Evolutionary conservation across 2,113 vertebrate species (phyloP).

Genomic region (Antechinus flavipes): DNA sequence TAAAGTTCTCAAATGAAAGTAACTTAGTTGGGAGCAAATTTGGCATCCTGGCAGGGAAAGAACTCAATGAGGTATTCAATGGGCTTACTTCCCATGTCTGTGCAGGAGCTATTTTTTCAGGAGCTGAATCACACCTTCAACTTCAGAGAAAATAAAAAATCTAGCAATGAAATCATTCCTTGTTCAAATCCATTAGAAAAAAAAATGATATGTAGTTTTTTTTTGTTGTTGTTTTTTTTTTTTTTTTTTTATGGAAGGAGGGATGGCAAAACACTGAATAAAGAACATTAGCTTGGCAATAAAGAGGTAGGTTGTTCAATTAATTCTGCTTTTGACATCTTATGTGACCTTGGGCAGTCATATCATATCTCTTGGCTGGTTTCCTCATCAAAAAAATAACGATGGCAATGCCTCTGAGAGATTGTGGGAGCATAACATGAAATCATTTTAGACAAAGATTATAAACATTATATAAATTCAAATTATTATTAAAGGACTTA

Average conservation of each 20-base stretch:
- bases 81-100: background rate
- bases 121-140: conserved; percentile 22
- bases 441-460: conserved; percentile 11
- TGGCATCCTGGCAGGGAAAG: background rate
- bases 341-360: background rate
- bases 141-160: conserved; percentile 20
- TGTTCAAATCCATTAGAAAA: background rate
- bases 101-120: conserved; percentile 38
- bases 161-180: background rate
- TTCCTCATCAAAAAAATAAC: conserved; percentile 30
- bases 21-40: background rate
- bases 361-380: background rate
- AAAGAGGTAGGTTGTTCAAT: background rate
- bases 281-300: background rate
- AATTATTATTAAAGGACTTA: background rate
- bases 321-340: conserved; percentile 25
- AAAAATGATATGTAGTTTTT: background rate
- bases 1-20: conserved; percentile 9
- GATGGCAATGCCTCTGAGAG: background rate
- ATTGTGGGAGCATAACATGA: background rate
- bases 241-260: background rate
- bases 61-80: background rate
- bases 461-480: background rate
- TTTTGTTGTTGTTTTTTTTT: background rate
- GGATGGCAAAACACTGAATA: background rate